phyloP scores from a whole-genome alignment of 23 tunicate species.

The Clavelina lepadiformis region DNA sequence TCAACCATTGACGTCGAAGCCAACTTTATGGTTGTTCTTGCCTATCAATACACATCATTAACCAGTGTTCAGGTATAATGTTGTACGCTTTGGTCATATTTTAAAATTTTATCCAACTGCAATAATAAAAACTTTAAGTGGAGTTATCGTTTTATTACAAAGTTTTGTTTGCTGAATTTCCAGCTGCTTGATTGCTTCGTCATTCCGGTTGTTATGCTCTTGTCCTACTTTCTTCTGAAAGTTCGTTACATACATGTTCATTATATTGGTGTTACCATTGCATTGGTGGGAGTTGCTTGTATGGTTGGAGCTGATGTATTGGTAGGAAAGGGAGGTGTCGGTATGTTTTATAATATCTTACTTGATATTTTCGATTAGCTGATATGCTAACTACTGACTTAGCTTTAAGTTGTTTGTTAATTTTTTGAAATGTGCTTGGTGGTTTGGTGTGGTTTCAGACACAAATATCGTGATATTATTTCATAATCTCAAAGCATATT shows the following conservation, averaged over 20 bases:
- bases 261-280: slow-evolving; percentile 57
- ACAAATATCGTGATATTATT: too few relatives aligned
- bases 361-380: too few relatives aligned
- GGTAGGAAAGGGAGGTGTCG: slow-evolving; percentile 38
- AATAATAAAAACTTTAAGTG: too few relatives aligned
- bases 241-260: slow-evolving; percentile 55
- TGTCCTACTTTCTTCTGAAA: slow-evolving; percentile 64
- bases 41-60: slow-evolving; percentile 77
- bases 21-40: slow-evolving; percentile 65
- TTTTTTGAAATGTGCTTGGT: too few relatives aligned
- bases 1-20: slow-evolving; percentile 67
- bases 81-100: not conserved
- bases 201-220: slow-evolving; percentile 61
- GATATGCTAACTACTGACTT: too few relatives aligned
- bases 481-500: too few relatives aligned
- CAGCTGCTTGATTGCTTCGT: slow-evolving; percentile 83
- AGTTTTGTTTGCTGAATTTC: slow-evolving; percentile 1
- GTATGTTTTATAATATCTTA: too few relatives aligned
- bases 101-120: not conserved
- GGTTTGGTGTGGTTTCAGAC: too few relatives aligned
- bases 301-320: slow-evolving; percentile 90
- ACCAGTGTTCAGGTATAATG: slow-evolving; percentile 82
- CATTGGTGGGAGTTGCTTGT: slow-evolving; percentile 72
- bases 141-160: too few relatives aligned
- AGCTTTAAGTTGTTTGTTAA: too few relatives aligned